Evolutionary conservation across 2,113 vertebrate genomes (phyloP).

Genomic region (Lonchura striata): DNA sequence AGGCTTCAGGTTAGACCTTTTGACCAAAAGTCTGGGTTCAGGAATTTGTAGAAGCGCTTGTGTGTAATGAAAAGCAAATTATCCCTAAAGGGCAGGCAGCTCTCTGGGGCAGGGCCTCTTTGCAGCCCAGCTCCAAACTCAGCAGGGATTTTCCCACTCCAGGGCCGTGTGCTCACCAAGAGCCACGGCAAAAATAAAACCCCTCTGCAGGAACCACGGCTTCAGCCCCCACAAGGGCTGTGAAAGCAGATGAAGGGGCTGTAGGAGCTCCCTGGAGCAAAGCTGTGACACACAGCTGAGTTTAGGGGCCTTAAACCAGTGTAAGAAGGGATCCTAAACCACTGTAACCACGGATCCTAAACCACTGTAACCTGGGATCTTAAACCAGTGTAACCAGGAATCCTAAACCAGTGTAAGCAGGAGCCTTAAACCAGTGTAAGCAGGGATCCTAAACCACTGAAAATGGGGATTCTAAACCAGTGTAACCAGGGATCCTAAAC

Average conservation of each 20-base stretch:
- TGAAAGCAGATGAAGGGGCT: background rate
- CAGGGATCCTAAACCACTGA: fast-evolving
- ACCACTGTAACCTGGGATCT: fast-evolving
- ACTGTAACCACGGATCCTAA: background rate
- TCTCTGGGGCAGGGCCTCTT: background rate
- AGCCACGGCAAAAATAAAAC: background rate
- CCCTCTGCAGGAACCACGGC: background rate
- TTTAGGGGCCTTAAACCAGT: background rate
- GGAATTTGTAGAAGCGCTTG: background rate
- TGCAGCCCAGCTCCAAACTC: background rate
- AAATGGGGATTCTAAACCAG: background rate
- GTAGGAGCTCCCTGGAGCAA: background rate
- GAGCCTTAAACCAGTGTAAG: fast-evolving
- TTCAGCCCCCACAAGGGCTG: background rate
- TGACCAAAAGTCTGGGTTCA: background rate
- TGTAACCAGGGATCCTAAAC: fast-evolving
- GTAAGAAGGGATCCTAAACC: fast-evolving
- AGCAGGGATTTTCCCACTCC: background rate
- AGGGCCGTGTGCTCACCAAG: background rate
- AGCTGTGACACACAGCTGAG: background rate
- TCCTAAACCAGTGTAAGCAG: fast-evolving
- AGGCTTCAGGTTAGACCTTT: background rate
- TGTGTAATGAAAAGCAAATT: background rate
- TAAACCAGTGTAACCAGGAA: background rate
- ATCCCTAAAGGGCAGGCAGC: background rate